Evolutionary conservation across 2,888 invertebrate species (phyloP).

Genomic region (Mayetiola destructor): DNA sequence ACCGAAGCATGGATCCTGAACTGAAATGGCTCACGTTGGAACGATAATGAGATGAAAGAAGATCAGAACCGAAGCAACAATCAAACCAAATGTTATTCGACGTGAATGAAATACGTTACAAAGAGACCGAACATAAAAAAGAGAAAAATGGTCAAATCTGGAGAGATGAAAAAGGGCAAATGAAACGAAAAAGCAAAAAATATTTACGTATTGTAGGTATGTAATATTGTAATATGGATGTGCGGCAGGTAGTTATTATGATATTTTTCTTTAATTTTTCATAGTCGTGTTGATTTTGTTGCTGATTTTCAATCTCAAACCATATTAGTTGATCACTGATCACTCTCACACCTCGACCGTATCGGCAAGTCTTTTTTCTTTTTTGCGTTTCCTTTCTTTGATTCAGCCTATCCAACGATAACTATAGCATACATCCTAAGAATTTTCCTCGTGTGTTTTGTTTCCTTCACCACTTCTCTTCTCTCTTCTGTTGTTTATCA

Average conservation of each 20-base stretch:
- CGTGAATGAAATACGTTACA: background rate
- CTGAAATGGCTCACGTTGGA: too few species aligned
- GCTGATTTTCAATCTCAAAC: slow-evolving; percentile 10
- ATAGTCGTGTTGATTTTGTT: slow-evolving; percentile 6
- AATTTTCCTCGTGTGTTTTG: background rate
- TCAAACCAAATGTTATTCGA: too few species aligned
- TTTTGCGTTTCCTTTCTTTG: background rate
- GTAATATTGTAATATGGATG: background rate
- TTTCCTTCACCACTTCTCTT: background rate
- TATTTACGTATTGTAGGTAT: background rate
- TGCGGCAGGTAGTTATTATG: slow-evolving; percentile 14
- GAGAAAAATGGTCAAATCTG: too few species aligned
- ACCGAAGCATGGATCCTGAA: background rate
- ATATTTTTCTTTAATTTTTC: background rate
- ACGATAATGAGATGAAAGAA: too few species aligned
- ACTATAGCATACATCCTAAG: background rate
- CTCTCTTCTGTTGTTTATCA: slow-evolving; percentile 13
- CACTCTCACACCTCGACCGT: slow-evolving; percentile 7
- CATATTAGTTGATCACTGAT: slow-evolving; percentile 10
- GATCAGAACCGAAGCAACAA: too few species aligned
- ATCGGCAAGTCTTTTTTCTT: background rate
- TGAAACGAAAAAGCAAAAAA: background rate
- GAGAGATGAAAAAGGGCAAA: background rate
- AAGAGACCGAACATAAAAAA: too few species aligned
- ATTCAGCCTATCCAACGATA: too few species aligned